phyloP scores from a whole-genome alignment of 1,140 invertebrate genomes.

The Mesaphorura yosii region DNA sequence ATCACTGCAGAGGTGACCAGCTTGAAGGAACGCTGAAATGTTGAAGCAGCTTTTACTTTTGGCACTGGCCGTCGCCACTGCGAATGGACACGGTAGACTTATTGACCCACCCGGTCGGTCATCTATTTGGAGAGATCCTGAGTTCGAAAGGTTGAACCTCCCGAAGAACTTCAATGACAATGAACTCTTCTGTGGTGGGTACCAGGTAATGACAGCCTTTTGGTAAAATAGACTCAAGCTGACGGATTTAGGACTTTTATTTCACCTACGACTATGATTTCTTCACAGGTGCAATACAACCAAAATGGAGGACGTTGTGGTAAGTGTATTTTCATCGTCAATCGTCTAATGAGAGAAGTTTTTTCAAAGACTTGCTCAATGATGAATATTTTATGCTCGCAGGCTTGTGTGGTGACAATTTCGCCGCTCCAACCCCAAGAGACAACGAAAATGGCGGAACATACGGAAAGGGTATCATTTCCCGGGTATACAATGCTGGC shows the following conservation, averaged over 20 bases:
- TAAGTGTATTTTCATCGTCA: no score
- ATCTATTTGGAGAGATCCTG: slow-evolving; percentile 3
- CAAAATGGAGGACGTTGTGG: slow-evolving; percentile 1
- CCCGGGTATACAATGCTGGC: slow-evolving; percentile 2
- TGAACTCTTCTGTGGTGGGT: slow-evolving; percentile 5
- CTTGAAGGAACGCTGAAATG: no score
- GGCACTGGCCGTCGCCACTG: no score
- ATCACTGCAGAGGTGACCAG: no score
- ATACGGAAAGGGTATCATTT: slow-evolving; percentile 9
- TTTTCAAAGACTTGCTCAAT: no score
- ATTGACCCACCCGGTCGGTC: slow-evolving; percentile 48
- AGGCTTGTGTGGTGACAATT: slow-evolving; percentile 6
- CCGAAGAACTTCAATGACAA: slow-evolving; percentile 9
- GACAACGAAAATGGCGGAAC: slow-evolving; percentile 12
- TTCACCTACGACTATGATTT: no score
- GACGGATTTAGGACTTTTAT: no score
- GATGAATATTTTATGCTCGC: no score
- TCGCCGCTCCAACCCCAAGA: neutral
- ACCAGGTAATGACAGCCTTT: no score
- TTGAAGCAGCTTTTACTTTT: no score
- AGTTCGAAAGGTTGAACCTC: neutral
- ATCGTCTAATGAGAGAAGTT: no score
- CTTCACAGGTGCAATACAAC: neutral
- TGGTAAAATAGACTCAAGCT: no score
- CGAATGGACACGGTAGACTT: slow-evolving; percentile 55